These are phyloP conservation scores for Brassicogethes aeneus DNA, from an alignment of 2,888 invertebrate genomes.

Conservation along the genomic window DNA sequence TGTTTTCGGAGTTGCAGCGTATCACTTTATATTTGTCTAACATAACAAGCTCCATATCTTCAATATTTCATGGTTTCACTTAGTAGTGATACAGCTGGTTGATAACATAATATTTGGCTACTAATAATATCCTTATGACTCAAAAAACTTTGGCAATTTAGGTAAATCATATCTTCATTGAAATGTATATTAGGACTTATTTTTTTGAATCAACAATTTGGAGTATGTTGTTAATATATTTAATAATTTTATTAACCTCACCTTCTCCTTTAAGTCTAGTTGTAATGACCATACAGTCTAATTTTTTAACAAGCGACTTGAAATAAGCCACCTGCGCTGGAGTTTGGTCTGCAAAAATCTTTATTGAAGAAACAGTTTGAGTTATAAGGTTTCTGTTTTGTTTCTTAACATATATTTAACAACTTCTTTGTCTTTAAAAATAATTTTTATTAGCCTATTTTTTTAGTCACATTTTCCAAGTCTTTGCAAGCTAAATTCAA, in stretches of 20 bases:
- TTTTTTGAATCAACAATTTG: not conserved
- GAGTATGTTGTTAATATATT: conserved; percentile 17
- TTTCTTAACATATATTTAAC: not conserved
- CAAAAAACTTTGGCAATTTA: not conserved
- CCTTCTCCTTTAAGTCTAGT: not conserved
- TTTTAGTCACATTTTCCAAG: conserved; percentile 1
- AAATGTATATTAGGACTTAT: not conserved
- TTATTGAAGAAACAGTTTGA: not conserved
- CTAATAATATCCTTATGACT: not conserved
- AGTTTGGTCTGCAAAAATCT: not conserved
- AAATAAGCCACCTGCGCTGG: not conserved
- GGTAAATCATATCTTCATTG: not conserved
- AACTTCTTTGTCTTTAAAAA: not conserved
- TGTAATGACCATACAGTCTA: too few relatives aligned
- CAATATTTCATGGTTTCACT: not conserved
- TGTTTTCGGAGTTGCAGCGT: not conserved
- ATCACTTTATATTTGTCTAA: not conserved
- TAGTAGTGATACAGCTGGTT: not conserved
- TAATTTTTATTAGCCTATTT: not conserved
- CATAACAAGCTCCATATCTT: not conserved
- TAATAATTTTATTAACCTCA: not conserved
- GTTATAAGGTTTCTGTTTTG: not conserved
- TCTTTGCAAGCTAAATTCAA: conserved; percentile 5
- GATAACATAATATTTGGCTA: not conserved
- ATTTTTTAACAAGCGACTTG: conserved; percentile 1